Conservation (phyloP, 53 echinoderm and acorn worm genomes). For the Paracentrotus lividus region DNA sequence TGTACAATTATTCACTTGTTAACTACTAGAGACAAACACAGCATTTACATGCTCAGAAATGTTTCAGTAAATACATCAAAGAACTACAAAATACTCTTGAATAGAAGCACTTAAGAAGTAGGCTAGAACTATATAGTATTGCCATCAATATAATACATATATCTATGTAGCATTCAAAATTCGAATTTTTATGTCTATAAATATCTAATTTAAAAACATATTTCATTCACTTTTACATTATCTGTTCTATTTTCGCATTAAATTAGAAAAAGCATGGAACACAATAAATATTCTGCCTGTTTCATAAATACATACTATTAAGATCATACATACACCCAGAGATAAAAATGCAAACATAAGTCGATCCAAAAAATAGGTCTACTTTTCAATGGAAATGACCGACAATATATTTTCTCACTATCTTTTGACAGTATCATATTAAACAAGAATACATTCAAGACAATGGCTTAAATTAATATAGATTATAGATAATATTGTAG, state of each 20-base stretch:
- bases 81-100: conserved; percentile 32
- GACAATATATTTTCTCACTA: neutral
- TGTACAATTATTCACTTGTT: neutral
- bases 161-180: conserved; percentile 16
- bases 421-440: neutral
- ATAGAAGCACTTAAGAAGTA: conserved; percentile 46
- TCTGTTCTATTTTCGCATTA: conserved; percentile 32
- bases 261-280: neutral
- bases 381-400: neutral
- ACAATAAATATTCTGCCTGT: neutral
- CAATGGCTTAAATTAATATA: too few relatives aligned
- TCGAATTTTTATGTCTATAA: neutral
- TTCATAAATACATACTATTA: neutral
- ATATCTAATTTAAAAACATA: neutral
- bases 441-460: neutral
- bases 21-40: neutral
- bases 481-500: too few relatives aligned
- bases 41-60: neutral
- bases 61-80: neutral
- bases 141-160: conserved; percentile 7
- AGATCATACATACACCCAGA: neutral
- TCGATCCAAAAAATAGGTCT: neutral
- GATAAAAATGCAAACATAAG: neutral
- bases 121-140: conserved; percentile 16
- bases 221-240: neutral